Conservation (phyloP, 2,113 vertebrate species). For the Lepus timidus region DNA sequence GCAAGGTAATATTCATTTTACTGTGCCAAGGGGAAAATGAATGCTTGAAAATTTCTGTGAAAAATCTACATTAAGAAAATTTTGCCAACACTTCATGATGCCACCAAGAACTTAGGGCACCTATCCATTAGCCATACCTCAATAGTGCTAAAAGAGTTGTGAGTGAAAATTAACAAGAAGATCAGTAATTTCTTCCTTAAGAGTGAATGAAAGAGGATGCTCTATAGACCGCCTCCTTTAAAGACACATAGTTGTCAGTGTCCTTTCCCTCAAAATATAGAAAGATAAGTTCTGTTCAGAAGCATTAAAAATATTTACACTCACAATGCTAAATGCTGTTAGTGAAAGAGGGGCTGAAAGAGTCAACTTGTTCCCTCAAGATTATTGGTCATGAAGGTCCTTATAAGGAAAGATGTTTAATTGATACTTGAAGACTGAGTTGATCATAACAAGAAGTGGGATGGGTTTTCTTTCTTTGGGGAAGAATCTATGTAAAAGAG, state of each 20-base stretch:
- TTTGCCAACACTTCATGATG: neutral
- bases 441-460: neutral
- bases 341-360: neutral
- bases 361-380: neutral
- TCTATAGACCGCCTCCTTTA: neutral
- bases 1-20: neutral
- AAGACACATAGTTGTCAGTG: neutral
- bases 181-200: neutral
- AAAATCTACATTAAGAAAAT: neutral
- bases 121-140: neutral
- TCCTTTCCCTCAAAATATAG: neutral
- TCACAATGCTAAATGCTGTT: neutral
- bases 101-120: neutral
- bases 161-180: neutral
- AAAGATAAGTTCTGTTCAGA: neutral
- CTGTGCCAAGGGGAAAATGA: neutral
- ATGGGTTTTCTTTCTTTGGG: neutral
- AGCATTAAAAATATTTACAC: slow-evolving; percentile 3
- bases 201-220: neutral
- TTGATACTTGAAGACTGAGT: neutral
- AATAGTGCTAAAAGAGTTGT: neutral
- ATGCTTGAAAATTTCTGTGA: neutral
- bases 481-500: neutral
- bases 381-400: neutral
- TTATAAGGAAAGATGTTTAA: slow-evolving; percentile 37